Conservation (phyloP, 2,113 vertebrate genomes). For the Chloroceryle aenea region DNA sequence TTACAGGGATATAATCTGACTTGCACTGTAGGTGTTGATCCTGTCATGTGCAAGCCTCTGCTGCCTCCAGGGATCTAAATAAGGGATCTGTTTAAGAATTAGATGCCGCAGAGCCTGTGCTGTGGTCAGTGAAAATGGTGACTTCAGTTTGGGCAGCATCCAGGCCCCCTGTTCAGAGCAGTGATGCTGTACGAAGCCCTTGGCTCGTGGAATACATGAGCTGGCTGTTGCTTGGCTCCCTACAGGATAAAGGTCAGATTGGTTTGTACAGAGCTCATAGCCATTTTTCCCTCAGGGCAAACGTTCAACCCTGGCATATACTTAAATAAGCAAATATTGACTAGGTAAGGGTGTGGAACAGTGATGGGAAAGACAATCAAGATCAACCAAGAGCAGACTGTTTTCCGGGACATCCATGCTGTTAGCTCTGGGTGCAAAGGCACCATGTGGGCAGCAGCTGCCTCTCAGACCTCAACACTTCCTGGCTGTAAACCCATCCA, state of each 20-base stretch:
- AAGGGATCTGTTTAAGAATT: neutral
- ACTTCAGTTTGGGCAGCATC: neutral
- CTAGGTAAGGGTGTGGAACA: neutral
- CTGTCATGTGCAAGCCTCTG: neutral
- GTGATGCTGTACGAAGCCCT: accelerated
- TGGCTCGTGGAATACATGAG: neutral
- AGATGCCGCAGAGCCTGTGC: neutral
- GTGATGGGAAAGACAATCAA: neutral
- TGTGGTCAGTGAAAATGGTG: neutral
- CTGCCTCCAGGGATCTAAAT: neutral
- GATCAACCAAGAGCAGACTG: neutral
- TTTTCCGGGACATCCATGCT: neutral
- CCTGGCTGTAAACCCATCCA: neutral
- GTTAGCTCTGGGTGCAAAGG: neutral
- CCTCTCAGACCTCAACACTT: accelerated
- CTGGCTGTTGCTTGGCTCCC: neutral
- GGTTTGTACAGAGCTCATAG: neutral
- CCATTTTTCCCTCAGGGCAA: neutral
- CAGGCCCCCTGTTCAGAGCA: neutral
- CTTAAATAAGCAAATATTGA: neutral
- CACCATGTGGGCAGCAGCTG: neutral
- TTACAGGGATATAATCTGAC: neutral
- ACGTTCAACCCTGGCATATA: neutral
- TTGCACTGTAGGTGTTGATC: neutral
- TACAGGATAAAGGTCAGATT: neutral